Evolutionary conservation across 1,140 invertebrate species (phyloP), one percentile per base, ranked within the genome.

Genomic region (Capitella teleta): DNA sequence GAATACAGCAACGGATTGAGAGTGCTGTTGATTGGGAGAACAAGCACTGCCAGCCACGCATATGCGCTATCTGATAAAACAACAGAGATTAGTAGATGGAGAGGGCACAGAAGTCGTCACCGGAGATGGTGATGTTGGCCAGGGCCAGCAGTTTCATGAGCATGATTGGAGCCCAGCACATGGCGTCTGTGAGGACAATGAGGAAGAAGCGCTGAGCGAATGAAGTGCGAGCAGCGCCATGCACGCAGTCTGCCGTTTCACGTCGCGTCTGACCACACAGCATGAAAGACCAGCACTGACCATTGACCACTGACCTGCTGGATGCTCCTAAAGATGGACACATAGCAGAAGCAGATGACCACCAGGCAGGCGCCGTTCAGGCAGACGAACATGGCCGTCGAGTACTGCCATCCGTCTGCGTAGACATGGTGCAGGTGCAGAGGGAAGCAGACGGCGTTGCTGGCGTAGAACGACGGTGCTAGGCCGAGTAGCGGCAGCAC

Each of bases 111-210:
- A 6, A 12, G 36, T 3, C 21, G 37, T 3, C 64, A 51, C 74
- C 70, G 26, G 71, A 66, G 50, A 85, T 74, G 2, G 80, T 26
- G 28, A 52, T 1, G 23, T 26, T 16, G 14, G 16, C 5, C 4
- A 54, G 38, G 16, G 53, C 82, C 40, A 78, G 57, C 28, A 82
- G 74, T 62, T 86, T 86, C 34, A 84, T 67, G 19, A 76, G 57
- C 26, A 84, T 82, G 23, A 85, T 82, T 3, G 84, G 84, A 5
- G 78, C 73, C 84, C 84, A 86, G 59, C 84, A 86, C 21, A 79
- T 61, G n/a, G 76, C 77, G 62, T 86, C 80, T 0, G 82, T 83
- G 16, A 83, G 63, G 1, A 86, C 82, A 46, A 87, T 85, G 53
- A 85, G 77, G 55, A 84, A 84, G 62, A 85, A 85, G 49, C 84